Evolutionary conservation across 2,113 vertebrate species (phyloP), one percentile per base, ranked within the genome.

Genomic region (Gallinago paraguaiae): DNA sequence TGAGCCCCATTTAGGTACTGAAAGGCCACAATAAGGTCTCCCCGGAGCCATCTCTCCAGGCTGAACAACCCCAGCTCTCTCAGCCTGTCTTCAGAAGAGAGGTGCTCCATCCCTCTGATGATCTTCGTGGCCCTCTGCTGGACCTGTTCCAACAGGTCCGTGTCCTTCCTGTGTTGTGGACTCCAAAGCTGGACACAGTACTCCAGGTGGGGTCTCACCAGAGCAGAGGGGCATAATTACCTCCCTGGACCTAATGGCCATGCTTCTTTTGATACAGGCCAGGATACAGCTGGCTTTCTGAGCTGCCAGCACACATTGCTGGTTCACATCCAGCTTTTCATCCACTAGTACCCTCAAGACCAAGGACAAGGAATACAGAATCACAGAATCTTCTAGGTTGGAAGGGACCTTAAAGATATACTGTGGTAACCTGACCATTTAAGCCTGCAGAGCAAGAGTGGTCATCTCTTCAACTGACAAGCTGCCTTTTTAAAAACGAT

Each of bases 261-360:
- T 0, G 0, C 3, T 51, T 0, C 61, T 92, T 41, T 57, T 31
- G 30, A 71, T 37, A 10, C 30, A 31, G 46, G 16, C 41, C 51
- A 61, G 41, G 35, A 67, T 10, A 13, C 0, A 1, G 4, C 0
- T 31, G 23, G 30, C 28, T 9, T 92, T 76, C 8, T 17, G 37
- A 59, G 78, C 37, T 80, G 46, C 4, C 3, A 83, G 20, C 0
- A 0, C 30, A 43, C 4, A 0, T 10, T 63, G 41, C 3, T 6
- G 1, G 9, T 12, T 82, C 20, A 48, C 0, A 1, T 23, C 15
- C 48, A 84, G 68, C 30, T 81, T 76, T 39, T 30, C 30, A 81
- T 19, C 37, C 45, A 45, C 46, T 27, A 46, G 10, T 20, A 71
- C 18, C 33, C 11, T 3, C 17, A 78, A 57, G 27, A 15, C 16